Evolutionary conservation across 1,140 invertebrate genomes (phyloP), one percentile per base, ranked within the genome.

Genomic region (Drosophila sp.): DNA sequence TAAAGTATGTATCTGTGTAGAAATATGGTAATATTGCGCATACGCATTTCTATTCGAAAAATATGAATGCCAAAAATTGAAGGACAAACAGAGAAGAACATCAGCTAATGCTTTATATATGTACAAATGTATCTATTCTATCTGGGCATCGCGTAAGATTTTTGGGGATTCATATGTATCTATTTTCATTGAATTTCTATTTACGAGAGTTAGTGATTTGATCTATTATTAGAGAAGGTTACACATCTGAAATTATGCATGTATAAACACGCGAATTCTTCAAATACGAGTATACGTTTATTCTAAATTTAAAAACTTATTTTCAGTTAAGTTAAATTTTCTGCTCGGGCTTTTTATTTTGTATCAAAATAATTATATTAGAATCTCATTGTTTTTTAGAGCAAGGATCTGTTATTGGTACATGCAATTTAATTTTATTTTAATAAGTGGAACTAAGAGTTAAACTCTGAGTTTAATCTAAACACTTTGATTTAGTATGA

Each of bases 171-270:
- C 18, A 8, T 54, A 21, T 16, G 2, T n/a, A 7, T 9, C 40
- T 66, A 66, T 66, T 58, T 48, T 48, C 46, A 45, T 43, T 45
- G 14, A 13, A 29, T 16, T 27, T 3, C 7, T 43, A 57, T 27
- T 48, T 48, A 13, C 14, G 14, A 16, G 8, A 46, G 9, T 54
- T n/a, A 32, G 16, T 18, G 11, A 29, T 38, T 38, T 8, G 1
- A 29, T 13, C 53, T 66, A 66, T 66, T 38, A 38, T 58, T 66
- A 36, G 63, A 66, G 9, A 40, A 43, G 16, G 40, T 29, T 13
- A 34, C 27, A 48, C 4, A 2, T 43, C 5, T 43, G 9, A 13
- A 38, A 38, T 2, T 13, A 3, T 13, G 36, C 11, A 36, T 36
- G 34, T 36, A 9, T 11, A 3, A 36, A 36, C 8, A 36, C 9